These are phyloP conservation scores for Strix uralensis DNA, from an alignment of 2,113 vertebrate genomes.

Conservation along the genomic window DNA sequence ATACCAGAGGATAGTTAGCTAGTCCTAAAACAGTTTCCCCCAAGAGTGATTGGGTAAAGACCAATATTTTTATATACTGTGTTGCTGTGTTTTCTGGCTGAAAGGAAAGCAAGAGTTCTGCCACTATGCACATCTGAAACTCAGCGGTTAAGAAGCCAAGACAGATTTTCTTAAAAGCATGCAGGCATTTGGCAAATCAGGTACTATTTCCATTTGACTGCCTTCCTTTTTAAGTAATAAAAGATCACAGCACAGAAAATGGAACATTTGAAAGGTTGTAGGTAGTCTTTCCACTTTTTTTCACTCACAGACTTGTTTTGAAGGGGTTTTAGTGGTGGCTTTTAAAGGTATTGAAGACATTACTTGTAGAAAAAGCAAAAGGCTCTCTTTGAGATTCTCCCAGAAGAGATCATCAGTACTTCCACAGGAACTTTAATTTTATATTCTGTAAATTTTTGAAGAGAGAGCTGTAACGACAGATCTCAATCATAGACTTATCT, in stretches of 20 bases:
- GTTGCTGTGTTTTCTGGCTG: not conserved
- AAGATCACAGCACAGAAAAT: not conserved
- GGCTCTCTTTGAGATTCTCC: not conserved
- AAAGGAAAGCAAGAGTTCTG: not conserved
- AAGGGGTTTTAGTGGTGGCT: not conserved
- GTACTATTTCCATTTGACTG: not conserved
- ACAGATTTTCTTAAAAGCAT: not conserved
- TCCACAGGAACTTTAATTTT: conserved; percentile 22
- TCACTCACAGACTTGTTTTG: not conserved
- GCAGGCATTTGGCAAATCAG: not conserved
- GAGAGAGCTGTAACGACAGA: not conserved
- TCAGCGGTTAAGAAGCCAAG: not conserved
- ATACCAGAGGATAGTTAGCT: not conserved
- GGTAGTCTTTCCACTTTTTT: not conserved
- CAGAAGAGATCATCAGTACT: not conserved
- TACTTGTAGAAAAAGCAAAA: not conserved
- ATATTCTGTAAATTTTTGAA: not conserved
- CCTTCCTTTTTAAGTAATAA: not conserved
- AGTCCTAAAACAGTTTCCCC: not conserved
- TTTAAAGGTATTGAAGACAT: not conserved
- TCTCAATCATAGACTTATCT: conserved; percentile 21
- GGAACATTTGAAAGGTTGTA: not conserved
- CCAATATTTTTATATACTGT: not conserved
- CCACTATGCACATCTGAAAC: not conserved
- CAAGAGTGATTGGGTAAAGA: not conserved